These are phyloP conservation scores for Atractosteus spatula DNA, from an alignment of 2,113 vertebrate species.

Conservation along the genomic window DNA sequence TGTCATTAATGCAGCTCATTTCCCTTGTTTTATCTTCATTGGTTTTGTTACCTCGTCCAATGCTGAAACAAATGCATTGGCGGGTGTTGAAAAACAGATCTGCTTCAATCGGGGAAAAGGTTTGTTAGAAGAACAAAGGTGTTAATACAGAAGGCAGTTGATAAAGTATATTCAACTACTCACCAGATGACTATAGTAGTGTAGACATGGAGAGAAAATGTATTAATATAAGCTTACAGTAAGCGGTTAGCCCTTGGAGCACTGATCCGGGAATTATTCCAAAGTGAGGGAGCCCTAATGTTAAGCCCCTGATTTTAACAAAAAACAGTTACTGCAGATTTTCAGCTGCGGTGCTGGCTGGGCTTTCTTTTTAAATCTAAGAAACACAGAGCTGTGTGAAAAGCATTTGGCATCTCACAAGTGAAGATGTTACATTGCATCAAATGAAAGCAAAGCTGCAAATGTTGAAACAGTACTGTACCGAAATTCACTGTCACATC, in stretches of 20 bases:
- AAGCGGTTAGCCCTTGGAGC: background rate
- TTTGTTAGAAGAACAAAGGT: background rate
- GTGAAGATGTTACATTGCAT: constrained; percentile 41
- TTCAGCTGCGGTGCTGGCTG: background rate
- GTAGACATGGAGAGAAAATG: background rate
- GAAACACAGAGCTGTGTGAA: background rate
- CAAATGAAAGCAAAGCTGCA: constrained; percentile 78
- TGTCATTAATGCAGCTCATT: too few species aligned
- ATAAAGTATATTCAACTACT: background rate
- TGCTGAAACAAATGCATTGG: background rate
- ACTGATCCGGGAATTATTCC: background rate
- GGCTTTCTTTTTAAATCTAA: background rate
- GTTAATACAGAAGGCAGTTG: background rate
- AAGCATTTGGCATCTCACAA: background rate
- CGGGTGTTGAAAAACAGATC: background rate
- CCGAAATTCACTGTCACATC: constrained; percentile 68
- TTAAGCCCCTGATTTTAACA: background rate
- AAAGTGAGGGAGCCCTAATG: background rate
- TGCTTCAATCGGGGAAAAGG: background rate
- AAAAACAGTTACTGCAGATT: background rate
- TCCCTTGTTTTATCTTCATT: too few species aligned
- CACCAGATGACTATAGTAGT: background rate
- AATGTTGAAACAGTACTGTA: constrained; percentile 35
- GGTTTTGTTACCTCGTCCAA: too few species aligned
- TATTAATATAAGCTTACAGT: background rate